Conservation (phyloP, 2,888 invertebrate species). For the Prosopocoilus inquinatus region DNA sequence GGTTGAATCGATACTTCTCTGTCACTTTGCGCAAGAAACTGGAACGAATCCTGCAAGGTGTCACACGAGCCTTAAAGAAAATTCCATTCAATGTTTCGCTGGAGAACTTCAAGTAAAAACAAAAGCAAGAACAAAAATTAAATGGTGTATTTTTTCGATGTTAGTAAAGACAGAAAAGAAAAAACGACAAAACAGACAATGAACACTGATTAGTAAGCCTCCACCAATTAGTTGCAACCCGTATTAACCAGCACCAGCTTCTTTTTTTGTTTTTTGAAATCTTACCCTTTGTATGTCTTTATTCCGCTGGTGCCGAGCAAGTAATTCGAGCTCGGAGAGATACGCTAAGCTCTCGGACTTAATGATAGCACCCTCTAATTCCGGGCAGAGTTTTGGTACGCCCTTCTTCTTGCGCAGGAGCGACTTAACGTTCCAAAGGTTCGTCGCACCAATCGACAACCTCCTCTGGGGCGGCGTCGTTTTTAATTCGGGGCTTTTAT, state of each 20-base stretch:
- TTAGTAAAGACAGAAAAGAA: slow-evolving; percentile 19
- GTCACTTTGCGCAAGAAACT: too few relatives aligned
- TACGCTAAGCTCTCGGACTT: slow-evolving; percentile 55
- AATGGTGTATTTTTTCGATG: too few relatives aligned
- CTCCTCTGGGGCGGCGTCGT: slow-evolving; percentile 11
- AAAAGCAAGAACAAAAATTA: too few relatives aligned
- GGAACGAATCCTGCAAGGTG: too few relatives aligned
- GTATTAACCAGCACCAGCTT: slow-evolving; percentile 27
- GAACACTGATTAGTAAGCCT: slow-evolving; percentile 24
- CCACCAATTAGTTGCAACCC: slow-evolving; percentile 16
- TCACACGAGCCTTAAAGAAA: too few relatives aligned
- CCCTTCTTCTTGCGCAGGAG: slow-evolving; percentile 43
- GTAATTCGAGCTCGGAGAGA: slow-evolving; percentile 52
- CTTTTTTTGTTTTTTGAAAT: too few relatives aligned
- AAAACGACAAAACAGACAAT: slow-evolving; percentile 12
- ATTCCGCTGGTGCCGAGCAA: slow-evolving; percentile 54
- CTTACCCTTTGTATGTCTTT: slow-evolving; percentile 56
- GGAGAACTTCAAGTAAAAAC: too few relatives aligned
- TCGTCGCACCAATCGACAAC: slow-evolving; percentile 23
- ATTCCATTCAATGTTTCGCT: too few relatives aligned
- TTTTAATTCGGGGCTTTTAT: neutral
- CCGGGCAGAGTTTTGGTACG: slow-evolving; percentile 49
- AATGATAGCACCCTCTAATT: slow-evolving; percentile 53
- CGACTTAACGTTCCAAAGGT: slow-evolving; percentile 45
- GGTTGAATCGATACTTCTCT: too few relatives aligned